phyloP scores from a whole-genome alignment of 2,797 vertebrate genomes.

The Acrossocheilus fasciatus region DNA sequence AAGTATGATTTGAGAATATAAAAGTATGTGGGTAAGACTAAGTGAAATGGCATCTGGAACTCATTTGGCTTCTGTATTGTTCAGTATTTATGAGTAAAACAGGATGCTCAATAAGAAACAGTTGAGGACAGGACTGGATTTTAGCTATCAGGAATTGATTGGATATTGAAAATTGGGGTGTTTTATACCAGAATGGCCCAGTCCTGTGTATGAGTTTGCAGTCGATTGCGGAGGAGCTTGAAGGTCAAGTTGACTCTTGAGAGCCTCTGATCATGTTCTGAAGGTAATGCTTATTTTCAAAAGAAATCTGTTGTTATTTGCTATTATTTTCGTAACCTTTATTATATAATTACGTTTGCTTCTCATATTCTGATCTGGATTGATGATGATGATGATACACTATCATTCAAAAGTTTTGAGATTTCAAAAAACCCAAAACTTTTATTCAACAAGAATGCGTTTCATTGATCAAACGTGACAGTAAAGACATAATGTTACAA shows the following conservation, averaged over 20 bases:
- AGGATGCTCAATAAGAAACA: not conserved
- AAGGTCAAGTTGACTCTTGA: not conserved
- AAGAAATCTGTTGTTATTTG: not conserved
- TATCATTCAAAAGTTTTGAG: not conserved
- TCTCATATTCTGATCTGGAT: not conserved
- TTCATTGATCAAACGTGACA: not conserved
- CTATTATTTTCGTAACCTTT: not conserved
- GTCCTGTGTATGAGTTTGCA: not conserved
- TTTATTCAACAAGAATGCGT: not conserved
- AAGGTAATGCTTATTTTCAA: not conserved
- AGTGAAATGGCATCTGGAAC: not conserved
- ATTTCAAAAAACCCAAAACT: not conserved
- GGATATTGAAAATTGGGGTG: constrained; percentile 5
- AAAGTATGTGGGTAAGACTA: not conserved
- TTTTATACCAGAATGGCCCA: not conserved
- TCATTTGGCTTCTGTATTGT: not conserved
- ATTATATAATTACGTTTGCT: not conserved
- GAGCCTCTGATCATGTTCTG: not conserved
- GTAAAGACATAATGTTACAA: not conserved
- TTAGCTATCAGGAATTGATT: not conserved
- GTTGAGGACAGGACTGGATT: not conserved
- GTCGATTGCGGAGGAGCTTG: not conserved
- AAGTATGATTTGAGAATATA: constrained; percentile 3
- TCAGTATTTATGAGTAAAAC: not conserved
- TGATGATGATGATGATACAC: not conserved